phyloP scores from a whole-genome alignment of 2,888 invertebrate genomes.

The Toxonevra muliebris region DNA sequence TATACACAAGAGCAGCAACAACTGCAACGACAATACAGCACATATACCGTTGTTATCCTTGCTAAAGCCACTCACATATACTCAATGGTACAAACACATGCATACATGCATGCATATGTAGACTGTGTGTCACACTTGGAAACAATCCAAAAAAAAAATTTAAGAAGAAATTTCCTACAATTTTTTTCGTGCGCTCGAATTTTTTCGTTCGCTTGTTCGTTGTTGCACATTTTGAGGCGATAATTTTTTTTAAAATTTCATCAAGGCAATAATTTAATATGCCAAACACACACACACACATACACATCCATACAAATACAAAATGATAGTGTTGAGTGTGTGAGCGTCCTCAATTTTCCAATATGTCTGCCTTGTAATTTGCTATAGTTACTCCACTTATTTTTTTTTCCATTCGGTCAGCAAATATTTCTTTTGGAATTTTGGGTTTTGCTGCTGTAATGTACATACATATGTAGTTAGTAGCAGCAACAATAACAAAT shows the following conservation, averaged over 20 bases:
- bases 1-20: too few relatives aligned
- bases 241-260: too few relatives aligned
- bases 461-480: neutral
- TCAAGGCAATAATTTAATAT: too few relatives aligned
- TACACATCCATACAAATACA: neutral
- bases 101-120: neutral
- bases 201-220: too few relatives aligned
- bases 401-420: neutral
- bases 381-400: neutral
- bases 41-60: too few relatives aligned
- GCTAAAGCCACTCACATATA: too few relatives aligned
- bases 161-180: constrained; percentile 28
- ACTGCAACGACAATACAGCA: too few relatives aligned
- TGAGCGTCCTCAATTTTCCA: constrained; percentile 10
- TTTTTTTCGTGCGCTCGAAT: constrained; percentile 12
- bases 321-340: too few relatives aligned
- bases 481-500: neutral
- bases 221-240: too few relatives aligned
- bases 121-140: constrained; percentile 18
- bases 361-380: constrained; percentile 4
- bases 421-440: neutral
- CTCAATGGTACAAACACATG: too few relatives aligned
- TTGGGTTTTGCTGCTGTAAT: neutral
- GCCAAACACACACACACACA: neutral
- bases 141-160: constrained; percentile 9